Conservation (phyloP, 2,888 invertebrate genomes). For the Bursaphelenchus okinawaensis region DNA sequence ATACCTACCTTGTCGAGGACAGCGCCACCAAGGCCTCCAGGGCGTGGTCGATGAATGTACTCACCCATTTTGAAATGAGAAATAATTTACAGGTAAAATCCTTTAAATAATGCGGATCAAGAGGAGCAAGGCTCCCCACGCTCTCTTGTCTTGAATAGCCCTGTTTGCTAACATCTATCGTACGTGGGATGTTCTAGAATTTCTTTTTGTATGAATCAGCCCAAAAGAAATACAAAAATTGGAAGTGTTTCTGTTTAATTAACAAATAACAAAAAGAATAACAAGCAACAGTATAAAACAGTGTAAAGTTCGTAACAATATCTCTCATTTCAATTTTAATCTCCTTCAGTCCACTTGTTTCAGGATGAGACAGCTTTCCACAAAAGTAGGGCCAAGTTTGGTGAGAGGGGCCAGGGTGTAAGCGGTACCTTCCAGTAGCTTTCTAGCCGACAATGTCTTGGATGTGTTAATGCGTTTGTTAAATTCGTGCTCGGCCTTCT, state of each 20-base stretch:
- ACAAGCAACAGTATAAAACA: too few species aligned
- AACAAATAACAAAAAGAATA: constrained; percentile 4
- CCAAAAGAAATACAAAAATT: background rate
- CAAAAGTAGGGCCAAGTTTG: constrained; percentile 38
- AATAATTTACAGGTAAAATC: background rate
- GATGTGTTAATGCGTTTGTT: background rate
- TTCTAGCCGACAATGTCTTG: constrained; percentile 19
- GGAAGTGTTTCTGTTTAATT: background rate
- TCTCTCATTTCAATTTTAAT: too few species aligned
- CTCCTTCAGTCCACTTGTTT: background rate
- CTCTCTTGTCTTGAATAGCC: background rate
- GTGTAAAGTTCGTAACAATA: too few species aligned
- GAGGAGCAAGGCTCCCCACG: background rate
- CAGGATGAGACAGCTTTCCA: constrained; percentile 26
- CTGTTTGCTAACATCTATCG: background rate
- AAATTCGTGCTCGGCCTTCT: background rate
- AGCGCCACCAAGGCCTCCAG: constrained; percentile 38
- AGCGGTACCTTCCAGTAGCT: constrained; percentile 39
- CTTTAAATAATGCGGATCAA: background rate
- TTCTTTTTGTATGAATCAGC: background rate
- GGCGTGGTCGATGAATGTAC: constrained; percentile 43
- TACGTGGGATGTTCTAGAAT: background rate
- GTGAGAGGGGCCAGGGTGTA: constrained; percentile 42
- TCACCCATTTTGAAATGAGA: background rate
- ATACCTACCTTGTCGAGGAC: constrained; percentile 43